These are phyloP conservation scores for Mylabris phalerata DNA, from an alignment of 1,140 invertebrate species.

Conservation along the genomic window DNA sequence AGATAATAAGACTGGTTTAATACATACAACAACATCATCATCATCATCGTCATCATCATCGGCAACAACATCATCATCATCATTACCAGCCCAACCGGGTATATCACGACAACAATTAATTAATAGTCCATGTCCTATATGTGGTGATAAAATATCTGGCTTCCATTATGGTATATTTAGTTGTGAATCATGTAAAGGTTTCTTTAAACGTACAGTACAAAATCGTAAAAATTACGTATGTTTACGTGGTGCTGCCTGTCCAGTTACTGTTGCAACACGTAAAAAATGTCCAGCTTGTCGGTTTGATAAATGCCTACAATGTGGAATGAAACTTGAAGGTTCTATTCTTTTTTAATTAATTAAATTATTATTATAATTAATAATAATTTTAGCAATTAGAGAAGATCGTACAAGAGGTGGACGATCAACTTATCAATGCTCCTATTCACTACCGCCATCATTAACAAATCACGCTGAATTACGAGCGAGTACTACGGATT, in stretches of 20 bases:
- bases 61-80: constrained; percentile 14
- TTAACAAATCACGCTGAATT: constrained; percentile 49
- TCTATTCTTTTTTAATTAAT: constrained; percentile 17
- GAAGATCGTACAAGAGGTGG: constrained; percentile 92
- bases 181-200: constrained; percentile 96
- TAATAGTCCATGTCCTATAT: constrained; percentile 86
- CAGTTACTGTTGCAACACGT: constrained; percentile 82
- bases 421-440: constrained; percentile 91
- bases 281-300: constrained; percentile 96
- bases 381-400: constrained; percentile 65
- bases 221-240: constrained; percentile 97
- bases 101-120: constrained; percentile 70
- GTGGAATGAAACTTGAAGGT: constrained; percentile 96
- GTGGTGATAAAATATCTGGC: constrained; percentile 90
- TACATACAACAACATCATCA: constrained; percentile 39
- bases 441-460: constrained; percentile 73
- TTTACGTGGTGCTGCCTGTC: constrained; percentile 81
- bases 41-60: constrained; percentile 15
- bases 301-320: constrained; percentile 93
- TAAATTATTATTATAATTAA: not conserved
- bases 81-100: constrained; percentile 57
- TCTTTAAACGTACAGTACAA: constrained; percentile 97
- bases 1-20: constrained; percentile 37
- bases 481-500: constrained; percentile 40
- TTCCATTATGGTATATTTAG: constrained; percentile 96